Evolutionary conservation across 2,888 invertebrate genomes (phyloP).

Genomic region (Campaea margaritaria): DNA sequence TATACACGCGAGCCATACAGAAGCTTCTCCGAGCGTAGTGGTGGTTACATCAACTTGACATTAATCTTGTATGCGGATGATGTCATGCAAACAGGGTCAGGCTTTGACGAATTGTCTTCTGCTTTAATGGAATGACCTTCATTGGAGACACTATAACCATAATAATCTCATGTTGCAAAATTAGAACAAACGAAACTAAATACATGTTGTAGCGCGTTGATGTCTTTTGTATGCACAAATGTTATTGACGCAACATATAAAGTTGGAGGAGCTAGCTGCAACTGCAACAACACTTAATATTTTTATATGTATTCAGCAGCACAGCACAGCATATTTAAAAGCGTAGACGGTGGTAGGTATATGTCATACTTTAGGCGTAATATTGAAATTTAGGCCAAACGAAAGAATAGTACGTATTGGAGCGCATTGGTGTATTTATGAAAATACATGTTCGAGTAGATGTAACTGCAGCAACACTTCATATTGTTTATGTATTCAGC

Average conservation of each 20-base stretch:
- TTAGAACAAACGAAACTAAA: slow-evolving; percentile 29
- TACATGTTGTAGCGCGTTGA: slow-evolving; percentile 62
- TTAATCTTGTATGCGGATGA: slow-evolving; percentile 25
- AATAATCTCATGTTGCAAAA: slow-evolving; percentile 22
- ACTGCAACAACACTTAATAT: too few species aligned
- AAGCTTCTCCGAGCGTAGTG: slow-evolving; percentile 3
- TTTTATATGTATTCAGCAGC: too few species aligned
- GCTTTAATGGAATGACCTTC: slow-evolving; percentile 25
- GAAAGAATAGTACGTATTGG: too few species aligned
- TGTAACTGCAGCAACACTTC: too few species aligned
- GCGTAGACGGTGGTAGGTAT: too few species aligned
- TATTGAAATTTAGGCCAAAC: too few species aligned
- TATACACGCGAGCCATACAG: slow-evolving; percentile 14
- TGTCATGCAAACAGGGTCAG: slow-evolving; percentile 29
- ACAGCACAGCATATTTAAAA: too few species aligned
- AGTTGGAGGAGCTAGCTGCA: too few species aligned
- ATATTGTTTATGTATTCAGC: too few species aligned
- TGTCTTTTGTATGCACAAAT: slow-evolving; percentile 59
- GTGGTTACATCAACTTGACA: slow-evolving; percentile 27
- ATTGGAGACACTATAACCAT: slow-evolving; percentile 18
- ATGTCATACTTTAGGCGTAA: too few species aligned
- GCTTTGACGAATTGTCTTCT: slow-evolving; percentile 33
- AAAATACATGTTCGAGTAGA: too few species aligned
- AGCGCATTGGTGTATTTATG: too few species aligned
- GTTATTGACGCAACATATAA: background rate